A percentile compares a stretch with the other conserved stretches of the same genome.
These are phyloP conservation scores for Brienomyrus brachyistius DNA, from an alignment of 2,113 vertebrate species.

Conservation along the genomic window DNA sequence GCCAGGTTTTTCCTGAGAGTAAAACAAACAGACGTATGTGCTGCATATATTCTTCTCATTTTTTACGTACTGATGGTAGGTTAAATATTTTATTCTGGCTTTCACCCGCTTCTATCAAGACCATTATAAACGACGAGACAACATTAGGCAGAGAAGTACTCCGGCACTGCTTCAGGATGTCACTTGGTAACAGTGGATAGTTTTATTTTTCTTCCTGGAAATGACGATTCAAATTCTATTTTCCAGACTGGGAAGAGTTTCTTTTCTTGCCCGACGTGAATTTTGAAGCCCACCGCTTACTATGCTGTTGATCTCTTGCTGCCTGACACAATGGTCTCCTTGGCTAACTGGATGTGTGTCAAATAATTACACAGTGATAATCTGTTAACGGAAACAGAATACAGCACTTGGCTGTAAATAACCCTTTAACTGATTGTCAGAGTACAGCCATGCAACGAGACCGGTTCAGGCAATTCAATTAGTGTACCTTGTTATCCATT, in stretches of 20 bases:
- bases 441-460: not conserved
- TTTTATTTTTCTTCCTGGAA: not conserved
- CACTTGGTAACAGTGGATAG: not conserved
- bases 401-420: not conserved
- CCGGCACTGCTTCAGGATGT: not conserved
- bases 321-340: not conserved
- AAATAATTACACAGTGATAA: constrained; percentile 25
- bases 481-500: not conserved
- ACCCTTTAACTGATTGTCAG: not conserved
- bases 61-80: not conserved
- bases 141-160: not conserved
- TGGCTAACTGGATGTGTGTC: constrained; percentile 4
- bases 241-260: not conserved
- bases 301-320: not conserved
- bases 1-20: not conserved
- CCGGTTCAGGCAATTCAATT: not conserved
- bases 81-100: not conserved
- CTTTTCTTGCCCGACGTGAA: constrained; percentile 32
- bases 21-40: not conserved
- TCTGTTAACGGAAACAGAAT: not conserved
- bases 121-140: not conserved
- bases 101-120: not conserved
- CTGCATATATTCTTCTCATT: not conserved
- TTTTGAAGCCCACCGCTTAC: constrained; percentile 37
- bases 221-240: not conserved